Evolutionary conservation across 2,113 vertebrate species (phyloP), one percentile per base, ranked within the genome.

Genomic region (Rhinogobius similis): DNA sequence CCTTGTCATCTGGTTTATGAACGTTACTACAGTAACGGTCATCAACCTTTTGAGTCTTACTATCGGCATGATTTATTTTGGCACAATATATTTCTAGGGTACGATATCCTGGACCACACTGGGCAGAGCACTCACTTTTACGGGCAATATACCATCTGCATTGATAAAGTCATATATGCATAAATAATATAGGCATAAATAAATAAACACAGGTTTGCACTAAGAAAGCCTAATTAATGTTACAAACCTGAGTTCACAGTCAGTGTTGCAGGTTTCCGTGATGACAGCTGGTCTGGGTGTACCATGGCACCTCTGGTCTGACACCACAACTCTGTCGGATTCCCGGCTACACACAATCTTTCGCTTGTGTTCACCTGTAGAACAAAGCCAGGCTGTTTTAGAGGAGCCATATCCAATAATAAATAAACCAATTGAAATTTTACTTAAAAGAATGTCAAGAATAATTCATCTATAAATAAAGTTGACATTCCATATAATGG

Each of bases 241-340:
- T 24, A 81, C 87, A 65, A 59, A 99, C 98, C 96, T 97, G 89
- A 99, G 85, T 92, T 99, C 98, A 82, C 98, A 99, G 53, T 98
- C 96, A 21, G 90, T 93, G 88, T 95, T 93, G 53, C 98, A 99
- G 27, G 93, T 88, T 79, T 98, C 97, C 0, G 93, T 92, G 84
- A 96, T 44, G 50, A 93, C 90, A 10, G 87, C 87, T 20, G 97
- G 97, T 68, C 92, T 92, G 29, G 94, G 88, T 46, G 94, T 90
- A 14, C 83, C 92, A 39, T 97, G 94, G 53, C 98, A 99, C 82
- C 96, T 93, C 87, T 98, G 97, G 92, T 99, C 98, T 0, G 98
- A 99, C 79, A 99, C 98, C 0, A 94, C 94, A 76, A 96, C 92
- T 59, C 96, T 92, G 82, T 98, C 97, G 0, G 94, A 96, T 83